Conservation (phyloP, 2,113 vertebrate species). For the Stigmatopora argus region DNA sequence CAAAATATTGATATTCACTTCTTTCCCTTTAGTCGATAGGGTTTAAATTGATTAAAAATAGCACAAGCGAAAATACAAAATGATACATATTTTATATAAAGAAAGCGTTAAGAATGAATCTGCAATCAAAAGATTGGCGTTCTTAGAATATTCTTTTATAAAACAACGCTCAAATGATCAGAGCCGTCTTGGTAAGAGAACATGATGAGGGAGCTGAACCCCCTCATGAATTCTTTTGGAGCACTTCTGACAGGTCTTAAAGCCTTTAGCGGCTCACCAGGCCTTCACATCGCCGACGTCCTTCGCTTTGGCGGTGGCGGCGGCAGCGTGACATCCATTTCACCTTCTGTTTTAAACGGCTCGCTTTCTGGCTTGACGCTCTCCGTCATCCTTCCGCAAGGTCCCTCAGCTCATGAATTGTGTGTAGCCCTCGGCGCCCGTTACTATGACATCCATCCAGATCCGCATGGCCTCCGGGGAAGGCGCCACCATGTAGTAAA, state of each 20-base stretch:
- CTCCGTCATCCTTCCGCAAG: slow-evolving; percentile 11
- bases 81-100: slow-evolving; percentile 24
- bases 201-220: slow-evolving; percentile 11
- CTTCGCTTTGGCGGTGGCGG: slow-evolving; percentile 10
- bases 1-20: slow-evolving; percentile 19
- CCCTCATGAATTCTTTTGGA: slow-evolving; percentile 7
- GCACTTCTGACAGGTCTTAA: slow-evolving; percentile 18
- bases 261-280: slow-evolving; percentile 43
- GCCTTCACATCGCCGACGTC: slow-evolving; percentile 20
- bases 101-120: slow-evolving; percentile 23
- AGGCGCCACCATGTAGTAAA: slow-evolving; percentile 94
- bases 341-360: slow-evolving; percentile 21
- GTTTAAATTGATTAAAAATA: slow-evolving; percentile 16
- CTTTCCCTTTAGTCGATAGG: slow-evolving; percentile 18
- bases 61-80: slow-evolving; percentile 31
- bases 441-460: slow-evolving; percentile 85
- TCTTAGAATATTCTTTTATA: background rate
- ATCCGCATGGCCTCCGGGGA: slow-evolving; percentile 92
- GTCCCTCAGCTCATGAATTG: slow-evolving; percentile 87
- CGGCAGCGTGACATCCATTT: background rate
- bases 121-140: slow-evolving; percentile 26
- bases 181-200: background rate
- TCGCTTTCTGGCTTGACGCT: slow-evolving; percentile 13
- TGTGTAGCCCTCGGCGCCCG: slow-evolving; percentile 92
- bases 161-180: slow-evolving; percentile 7